phyloP scores from a whole-genome alignment of 2,113 vertebrate species.

The Halichoerus grypus region DNA sequence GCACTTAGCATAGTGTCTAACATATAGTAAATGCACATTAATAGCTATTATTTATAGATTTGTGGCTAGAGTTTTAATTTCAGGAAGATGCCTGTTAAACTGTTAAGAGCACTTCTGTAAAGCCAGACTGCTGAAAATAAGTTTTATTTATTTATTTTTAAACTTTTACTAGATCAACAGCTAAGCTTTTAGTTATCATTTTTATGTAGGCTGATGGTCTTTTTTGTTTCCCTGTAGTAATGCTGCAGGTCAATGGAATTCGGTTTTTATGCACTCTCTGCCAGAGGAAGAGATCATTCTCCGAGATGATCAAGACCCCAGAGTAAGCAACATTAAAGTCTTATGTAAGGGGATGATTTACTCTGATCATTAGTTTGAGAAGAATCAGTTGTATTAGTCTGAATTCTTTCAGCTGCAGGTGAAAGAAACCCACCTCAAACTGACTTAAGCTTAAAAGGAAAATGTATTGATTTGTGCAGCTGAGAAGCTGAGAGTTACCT shows the following conservation, averaged over 20 bases:
- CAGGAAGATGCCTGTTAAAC: background rate
- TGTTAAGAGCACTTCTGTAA: background rate
- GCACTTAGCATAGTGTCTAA: background rate
- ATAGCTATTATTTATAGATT: background rate
- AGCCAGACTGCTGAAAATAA: background rate
- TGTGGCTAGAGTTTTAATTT: slow-evolving; percentile 36
- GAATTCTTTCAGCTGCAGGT: background rate
- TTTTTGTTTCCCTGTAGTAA: slow-evolving; percentile 87
- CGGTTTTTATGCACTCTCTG: slow-evolving; percentile 94
- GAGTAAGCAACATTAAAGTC: slow-evolving; percentile 87
- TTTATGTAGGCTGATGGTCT: background rate
- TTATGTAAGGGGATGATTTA: background rate
- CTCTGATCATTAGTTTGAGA: background rate
- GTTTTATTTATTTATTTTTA: background rate
- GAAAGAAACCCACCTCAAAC: background rate
- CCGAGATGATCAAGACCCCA: slow-evolving; percentile 94
- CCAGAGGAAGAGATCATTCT: slow-evolving; percentile 94
- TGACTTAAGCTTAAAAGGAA: background rate
- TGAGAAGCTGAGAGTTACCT: background rate
- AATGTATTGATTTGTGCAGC: background rate
- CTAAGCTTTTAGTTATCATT: background rate
- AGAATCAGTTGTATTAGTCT: background rate
- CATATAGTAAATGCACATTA: background rate
- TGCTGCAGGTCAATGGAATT: slow-evolving; percentile 95
- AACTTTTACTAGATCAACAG: background rate